Evolutionary conservation across 1,140 invertebrate genomes (phyloP).

Genomic region (Phocides pigmalion): DNA sequence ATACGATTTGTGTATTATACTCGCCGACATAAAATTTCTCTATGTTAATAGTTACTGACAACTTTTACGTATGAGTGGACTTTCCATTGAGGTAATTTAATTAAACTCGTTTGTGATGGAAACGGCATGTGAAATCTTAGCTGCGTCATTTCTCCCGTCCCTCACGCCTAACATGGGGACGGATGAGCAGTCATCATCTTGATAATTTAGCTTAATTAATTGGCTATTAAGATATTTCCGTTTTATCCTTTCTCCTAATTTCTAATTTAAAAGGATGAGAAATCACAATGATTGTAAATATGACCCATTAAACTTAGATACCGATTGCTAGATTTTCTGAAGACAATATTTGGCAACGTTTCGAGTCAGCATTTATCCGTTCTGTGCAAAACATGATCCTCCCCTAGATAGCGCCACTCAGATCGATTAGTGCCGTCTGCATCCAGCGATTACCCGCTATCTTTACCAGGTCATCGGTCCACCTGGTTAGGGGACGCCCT

Average conservation of each 20-base stretch:
- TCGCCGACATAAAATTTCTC: conserved; percentile 18
- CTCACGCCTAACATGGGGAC: conserved; percentile 17
- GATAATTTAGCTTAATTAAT: conserved; percentile 17
- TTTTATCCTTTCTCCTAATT: neutral
- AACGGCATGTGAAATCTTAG: conserved; percentile 40
- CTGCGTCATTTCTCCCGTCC: conserved; percentile 21
- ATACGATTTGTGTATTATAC: conserved; percentile 7
- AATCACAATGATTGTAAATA: no score
- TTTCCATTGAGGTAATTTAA: conserved; percentile 29
- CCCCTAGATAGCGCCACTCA: no score
- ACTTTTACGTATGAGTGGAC: conserved; percentile 23
- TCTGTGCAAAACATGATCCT: no score
- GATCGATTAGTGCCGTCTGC: no score
- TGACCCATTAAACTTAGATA: no score
- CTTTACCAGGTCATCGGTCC: no score
- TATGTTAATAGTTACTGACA: conserved; percentile 25
- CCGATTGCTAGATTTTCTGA: no score
- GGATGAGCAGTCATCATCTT: conserved; percentile 3
- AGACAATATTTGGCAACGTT: no score
- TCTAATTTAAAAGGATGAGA: no score
- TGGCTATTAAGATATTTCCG: conserved; percentile 7
- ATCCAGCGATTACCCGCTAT: no score
- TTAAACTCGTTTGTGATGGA: conserved; percentile 32
- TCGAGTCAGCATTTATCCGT: no score
- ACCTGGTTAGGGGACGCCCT: no score